A percentile compares a stretch with the other conserved stretches of the same genome.
phyloP scores from a whole-genome alignment of 2,888 invertebrate genomes.

The Drosophila ezoana region DNA sequence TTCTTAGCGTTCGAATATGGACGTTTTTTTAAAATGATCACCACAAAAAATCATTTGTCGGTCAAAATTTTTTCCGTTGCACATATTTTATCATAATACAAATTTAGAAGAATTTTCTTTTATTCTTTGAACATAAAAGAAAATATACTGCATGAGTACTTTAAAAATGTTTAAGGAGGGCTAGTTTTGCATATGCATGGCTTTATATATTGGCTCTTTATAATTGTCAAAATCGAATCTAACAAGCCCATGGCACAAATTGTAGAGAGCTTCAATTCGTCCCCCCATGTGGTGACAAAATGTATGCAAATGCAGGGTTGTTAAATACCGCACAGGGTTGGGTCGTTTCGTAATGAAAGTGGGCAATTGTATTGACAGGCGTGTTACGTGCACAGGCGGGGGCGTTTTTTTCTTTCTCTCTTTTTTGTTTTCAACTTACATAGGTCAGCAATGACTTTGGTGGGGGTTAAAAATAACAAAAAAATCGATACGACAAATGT shows the following conservation, averaged over 20 bases:
- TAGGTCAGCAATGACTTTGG: constrained; percentile 55
- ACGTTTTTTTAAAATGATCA: no score
- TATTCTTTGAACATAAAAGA: no score
- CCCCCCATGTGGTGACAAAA: not conserved
- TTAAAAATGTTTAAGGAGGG: no score
- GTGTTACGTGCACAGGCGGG: constrained; percentile 26
- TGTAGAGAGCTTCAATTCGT: constrained; percentile 5
- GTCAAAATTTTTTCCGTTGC: no score
- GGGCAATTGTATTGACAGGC: constrained; percentile 25
- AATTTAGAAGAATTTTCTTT: no score
- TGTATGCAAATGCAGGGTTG: constrained; percentile 30
- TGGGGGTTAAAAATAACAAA: constrained; percentile 4
- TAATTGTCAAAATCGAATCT: no score
- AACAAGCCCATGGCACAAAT: not conserved
- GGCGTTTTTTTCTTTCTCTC: constrained; percentile 16
- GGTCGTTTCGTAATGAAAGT: constrained; percentile 33
- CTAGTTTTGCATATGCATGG: no score
- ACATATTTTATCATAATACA: no score
- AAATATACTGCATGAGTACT: no score
- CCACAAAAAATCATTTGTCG: no score
- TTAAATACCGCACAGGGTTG: constrained; percentile 16
- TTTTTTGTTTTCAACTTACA: constrained; percentile 43
- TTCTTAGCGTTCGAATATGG: no score
- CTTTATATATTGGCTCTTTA: no score
- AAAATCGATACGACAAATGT: constrained; percentile 57